Conservation (phyloP, 2,888 invertebrate species). For the Cancer borealis region DNA sequence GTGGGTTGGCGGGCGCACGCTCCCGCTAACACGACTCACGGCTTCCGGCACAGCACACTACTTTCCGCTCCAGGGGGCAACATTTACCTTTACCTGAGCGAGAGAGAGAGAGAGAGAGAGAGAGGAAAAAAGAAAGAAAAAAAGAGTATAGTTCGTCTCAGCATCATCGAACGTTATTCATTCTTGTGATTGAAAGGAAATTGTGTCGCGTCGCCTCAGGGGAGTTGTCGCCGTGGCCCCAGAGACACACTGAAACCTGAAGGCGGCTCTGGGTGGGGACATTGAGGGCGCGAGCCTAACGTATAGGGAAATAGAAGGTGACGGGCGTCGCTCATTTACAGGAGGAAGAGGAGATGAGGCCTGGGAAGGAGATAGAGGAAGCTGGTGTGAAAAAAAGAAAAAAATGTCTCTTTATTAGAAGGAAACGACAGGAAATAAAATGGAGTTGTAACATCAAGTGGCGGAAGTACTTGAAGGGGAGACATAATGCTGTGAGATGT, state of each 20-base stretch:
- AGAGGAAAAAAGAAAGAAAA: constrained; percentile 38
- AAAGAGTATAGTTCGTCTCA: background rate
- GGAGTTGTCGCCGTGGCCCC: background rate
- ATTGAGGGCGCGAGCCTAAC: background rate
- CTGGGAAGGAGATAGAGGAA: constrained; percentile 5
- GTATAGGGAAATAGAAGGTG: background rate
- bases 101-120: constrained; percentile 45
- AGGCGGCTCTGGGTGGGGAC: background rate
- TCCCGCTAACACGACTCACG: background rate
- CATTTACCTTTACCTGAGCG: background rate
- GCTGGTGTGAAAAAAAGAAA: background rate
- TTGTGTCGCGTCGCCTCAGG: background rate
- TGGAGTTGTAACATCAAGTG: background rate
- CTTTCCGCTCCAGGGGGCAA: background rate
- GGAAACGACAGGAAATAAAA: background rate
- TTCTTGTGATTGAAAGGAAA: constrained; percentile 24
- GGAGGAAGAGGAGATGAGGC: background rate
- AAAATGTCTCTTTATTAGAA: background rate
- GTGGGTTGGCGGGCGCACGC: background rate
- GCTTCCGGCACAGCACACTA: background rate
- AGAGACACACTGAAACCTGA: background rate
- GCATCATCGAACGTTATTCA: constrained; percentile 5
- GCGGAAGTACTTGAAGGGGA: background rate
- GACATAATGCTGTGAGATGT: background rate
- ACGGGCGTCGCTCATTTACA: too few relatives aligned